Percentiles rank a stretch among this genome's conserved stretches.
These are phyloP conservation scores for Meriones unguiculatus DNA, from an alignment of 2,113 vertebrate genomes.

Conservation along the genomic window DNA sequence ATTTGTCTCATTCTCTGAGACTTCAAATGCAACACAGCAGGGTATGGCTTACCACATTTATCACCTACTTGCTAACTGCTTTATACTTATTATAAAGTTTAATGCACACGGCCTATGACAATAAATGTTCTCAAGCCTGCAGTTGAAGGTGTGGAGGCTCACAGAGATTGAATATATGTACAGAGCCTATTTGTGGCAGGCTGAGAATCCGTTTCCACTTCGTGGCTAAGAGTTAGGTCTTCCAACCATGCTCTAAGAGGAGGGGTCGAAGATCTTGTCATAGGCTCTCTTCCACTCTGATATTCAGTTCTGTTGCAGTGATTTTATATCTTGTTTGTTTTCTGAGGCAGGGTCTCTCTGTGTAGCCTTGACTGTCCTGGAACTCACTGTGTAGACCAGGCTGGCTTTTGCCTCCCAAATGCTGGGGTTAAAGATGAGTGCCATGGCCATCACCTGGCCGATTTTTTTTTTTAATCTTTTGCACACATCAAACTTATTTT, in stretches of 20 bases:
- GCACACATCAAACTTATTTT: not conserved
- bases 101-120: not conserved
- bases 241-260: too few species aligned
- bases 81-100: not conserved
- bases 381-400: not conserved
- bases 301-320: not conserved
- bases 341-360: not conserved
- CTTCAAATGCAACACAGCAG: not conserved
- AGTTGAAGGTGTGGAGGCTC: not conserved
- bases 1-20: constrained; percentile 1
- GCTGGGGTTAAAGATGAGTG: not conserved
- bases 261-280: not conserved
- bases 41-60: not conserved
- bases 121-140: not conserved
- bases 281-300: not conserved
- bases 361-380: not conserved
- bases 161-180: not conserved
- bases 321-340: not conserved
- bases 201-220: not conserved
- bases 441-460: rapidly evolving
- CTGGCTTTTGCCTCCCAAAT: not conserved
- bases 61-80: not conserved
- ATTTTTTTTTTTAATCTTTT: not conserved
- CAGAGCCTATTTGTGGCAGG: not conserved
- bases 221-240: not conserved